Percentiles rank a stretch among this genome's conserved stretches.
phyloP scores from a whole-genome alignment of 2,888 invertebrate species.

The Amphipoea oculea region DNA sequence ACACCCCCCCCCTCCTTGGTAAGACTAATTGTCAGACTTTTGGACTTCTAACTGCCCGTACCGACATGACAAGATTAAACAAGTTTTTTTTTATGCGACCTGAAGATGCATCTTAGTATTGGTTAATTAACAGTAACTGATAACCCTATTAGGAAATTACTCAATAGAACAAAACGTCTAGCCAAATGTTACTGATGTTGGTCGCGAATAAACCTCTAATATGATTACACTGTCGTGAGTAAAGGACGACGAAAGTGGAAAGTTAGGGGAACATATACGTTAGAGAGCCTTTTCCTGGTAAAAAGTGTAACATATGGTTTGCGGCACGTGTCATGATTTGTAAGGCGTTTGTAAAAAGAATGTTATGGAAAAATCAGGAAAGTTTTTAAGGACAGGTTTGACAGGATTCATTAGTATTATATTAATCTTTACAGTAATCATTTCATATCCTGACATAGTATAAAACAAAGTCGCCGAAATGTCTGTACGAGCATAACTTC shows the following conservation, averaged over 20 bases:
- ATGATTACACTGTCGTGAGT: constrained; percentile 12
- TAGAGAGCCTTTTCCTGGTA: constrained; percentile 15
- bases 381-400: not conserved
- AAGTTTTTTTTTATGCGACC: not conserved
- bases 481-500: too few relatives aligned
- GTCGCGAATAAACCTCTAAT: constrained; percentile 9
- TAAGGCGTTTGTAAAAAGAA: not conserved
- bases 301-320: constrained; percentile 29
- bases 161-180: not conserved
- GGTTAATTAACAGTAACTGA: not conserved
- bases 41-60: not conserved
- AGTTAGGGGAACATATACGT: constrained; percentile 17
- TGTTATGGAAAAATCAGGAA: not conserved
- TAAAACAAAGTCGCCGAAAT: too few relatives aligned
- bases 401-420: not conserved
- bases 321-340: constrained; percentile 18
- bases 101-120: not conserved
- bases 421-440: not conserved
- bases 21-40: not conserved
- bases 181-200: constrained; percentile 10
- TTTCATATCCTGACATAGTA: not conserved
- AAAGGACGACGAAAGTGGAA: constrained; percentile 25
- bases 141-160: constrained; percentile 7
- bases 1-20: not conserved
- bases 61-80: not conserved